phyloP scores from a whole-genome alignment of 2,113 vertebrate species.

The Cheilinus undulatus region DNA sequence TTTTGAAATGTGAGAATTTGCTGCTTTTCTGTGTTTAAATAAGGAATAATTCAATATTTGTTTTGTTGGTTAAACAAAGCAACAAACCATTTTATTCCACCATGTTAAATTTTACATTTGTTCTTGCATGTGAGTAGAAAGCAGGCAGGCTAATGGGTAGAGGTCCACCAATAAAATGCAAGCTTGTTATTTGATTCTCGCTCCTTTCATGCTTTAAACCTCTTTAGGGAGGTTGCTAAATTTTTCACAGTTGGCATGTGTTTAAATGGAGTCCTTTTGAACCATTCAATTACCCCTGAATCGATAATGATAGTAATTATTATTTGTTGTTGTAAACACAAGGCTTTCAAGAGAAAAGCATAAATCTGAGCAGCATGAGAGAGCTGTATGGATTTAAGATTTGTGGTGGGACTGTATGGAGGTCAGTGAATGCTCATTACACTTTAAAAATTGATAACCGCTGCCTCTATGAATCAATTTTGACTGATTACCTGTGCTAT shows the following conservation, averaged over 20 bases:
- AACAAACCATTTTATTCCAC: neutral
- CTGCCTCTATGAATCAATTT: constrained; percentile 43
- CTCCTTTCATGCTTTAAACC: neutral
- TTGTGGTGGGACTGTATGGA: neutral
- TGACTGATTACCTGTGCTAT: constrained; percentile 48
- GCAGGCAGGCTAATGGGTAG: no score
- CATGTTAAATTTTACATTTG: neutral
- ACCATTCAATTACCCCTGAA: neutral
- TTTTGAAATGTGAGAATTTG: neutral
- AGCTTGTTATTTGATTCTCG: neutral
- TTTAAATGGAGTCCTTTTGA: neutral
- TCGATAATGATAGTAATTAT: constrained; percentile 23
- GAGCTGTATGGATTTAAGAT: neutral
- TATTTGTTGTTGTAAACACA: constrained; percentile 6
- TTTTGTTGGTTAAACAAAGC: no score
- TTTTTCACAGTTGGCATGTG: neutral
- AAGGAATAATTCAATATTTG: no score
- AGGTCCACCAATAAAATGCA: neutral
- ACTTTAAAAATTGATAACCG: constrained; percentile 43
- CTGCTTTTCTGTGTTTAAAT: neutral
- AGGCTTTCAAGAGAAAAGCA: neutral
- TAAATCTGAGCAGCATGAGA: constrained; percentile 1
- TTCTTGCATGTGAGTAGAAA: neutral
- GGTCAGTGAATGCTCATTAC: constrained; percentile 19
- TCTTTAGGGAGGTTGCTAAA: neutral